Evolutionary conservation across 2,888 invertebrate species (phyloP).

Genomic region (Drosophila ochracea): DNA sequence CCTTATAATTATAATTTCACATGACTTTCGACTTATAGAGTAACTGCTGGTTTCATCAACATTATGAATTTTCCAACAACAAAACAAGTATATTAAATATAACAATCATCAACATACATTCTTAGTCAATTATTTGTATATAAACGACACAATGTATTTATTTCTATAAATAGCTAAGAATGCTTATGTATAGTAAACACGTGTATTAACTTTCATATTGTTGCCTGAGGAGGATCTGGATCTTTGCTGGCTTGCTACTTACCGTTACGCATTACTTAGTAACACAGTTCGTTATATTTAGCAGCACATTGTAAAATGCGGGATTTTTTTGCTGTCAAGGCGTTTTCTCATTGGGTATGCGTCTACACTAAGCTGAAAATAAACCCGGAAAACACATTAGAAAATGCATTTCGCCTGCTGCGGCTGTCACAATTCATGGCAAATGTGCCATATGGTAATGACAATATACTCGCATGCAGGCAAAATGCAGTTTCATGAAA

Average conservation of each 20-base stretch:
- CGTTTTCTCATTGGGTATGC: neutral
- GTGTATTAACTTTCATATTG: too few species aligned
- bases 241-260: neutral
- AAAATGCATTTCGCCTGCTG: neutral
- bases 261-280: neutral
- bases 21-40: neutral
- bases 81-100: neutral
- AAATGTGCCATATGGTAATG: neutral
- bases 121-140: neutral
- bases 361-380: neutral
- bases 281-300: neutral
- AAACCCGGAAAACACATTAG: neutral
- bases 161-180: neutral
- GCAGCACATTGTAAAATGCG: neutral
- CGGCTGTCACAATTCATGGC: neutral
- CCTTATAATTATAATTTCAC: conserved; percentile 11
- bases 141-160: neutral
- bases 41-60: neutral
- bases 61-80: neutral
- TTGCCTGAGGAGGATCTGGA: neutral
- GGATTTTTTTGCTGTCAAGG: neutral
- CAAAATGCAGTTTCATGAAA: conserved; percentile 4
- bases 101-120: neutral
- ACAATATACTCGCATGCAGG: conserved; percentile 1
- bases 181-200: neutral